phyloP scores from a whole-genome alignment of 2,113 vertebrate species.

The Dinomys branickii region DNA sequence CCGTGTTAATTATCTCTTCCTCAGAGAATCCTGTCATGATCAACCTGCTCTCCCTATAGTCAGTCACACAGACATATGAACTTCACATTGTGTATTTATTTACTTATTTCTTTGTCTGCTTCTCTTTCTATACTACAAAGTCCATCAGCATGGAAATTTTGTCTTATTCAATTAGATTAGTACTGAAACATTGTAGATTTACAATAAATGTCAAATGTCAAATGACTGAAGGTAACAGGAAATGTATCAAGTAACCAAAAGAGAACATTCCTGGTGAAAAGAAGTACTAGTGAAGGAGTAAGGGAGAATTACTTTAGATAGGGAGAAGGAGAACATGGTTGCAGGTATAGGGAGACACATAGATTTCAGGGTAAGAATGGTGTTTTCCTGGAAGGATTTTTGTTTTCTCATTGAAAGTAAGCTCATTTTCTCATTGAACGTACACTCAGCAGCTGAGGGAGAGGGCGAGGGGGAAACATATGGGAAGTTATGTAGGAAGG shows the following conservation, averaged over 20 bases:
- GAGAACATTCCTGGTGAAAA: constrained; percentile 28
- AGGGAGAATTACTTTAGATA: neutral
- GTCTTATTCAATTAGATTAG: constrained; percentile 21
- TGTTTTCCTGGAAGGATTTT: constrained; percentile 30
- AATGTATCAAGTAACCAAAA: neutral
- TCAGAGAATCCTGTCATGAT: constrained; percentile 43
- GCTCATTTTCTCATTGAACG: neutral
- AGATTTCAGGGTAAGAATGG: neutral
- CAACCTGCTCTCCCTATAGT: neutral
- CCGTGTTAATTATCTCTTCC: constrained; percentile 35
- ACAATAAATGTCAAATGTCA: constrained; percentile 28
- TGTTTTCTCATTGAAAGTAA: neutral
- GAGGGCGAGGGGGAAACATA: neutral
- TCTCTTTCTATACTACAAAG: constrained; percentile 29
- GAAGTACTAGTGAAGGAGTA: neutral
- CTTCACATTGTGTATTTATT: constrained; percentile 24
- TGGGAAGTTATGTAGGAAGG: neutral
- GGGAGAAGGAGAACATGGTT: neutral
- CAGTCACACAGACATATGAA: neutral
- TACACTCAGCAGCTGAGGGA: neutral
- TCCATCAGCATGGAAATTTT: neutral
- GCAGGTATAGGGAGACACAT: neutral
- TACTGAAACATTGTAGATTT: neutral
- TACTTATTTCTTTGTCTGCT: neutral
- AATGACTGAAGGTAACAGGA: neutral